These are phyloP conservation scores for Bombus superbus DNA, from an alignment of 1,140 invertebrate species.

Conservation along the genomic window DNA sequence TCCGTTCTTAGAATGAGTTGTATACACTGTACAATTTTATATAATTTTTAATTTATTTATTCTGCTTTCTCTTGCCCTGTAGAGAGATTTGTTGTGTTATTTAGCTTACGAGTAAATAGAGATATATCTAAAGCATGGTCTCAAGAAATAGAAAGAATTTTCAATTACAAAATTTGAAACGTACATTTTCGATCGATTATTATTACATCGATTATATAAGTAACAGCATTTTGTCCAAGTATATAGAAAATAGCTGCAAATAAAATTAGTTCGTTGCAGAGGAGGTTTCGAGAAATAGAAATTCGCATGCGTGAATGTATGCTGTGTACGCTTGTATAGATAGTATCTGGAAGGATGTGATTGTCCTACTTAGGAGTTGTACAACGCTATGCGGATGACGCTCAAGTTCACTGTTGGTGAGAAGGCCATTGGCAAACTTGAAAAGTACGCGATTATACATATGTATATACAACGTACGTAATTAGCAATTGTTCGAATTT, in stretches of 20 bases:
- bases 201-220: not conserved
- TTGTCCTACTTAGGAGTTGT: conserved; percentile 76
- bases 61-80: not conserved
- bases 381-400: conserved; percentile 72
- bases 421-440: conserved; percentile 71
- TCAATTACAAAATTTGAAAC: not conserved
- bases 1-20: not conserved
- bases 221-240: not conserved
- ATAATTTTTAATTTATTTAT: not conserved
- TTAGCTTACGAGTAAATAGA: no score
- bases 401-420: conserved; percentile 62
- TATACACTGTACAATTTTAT: not conserved
- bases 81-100: not conserved
- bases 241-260: conserved; percentile 2
- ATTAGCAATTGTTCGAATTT: not conserved
- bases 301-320: conserved; percentile 72
- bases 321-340: conserved; percentile 70
- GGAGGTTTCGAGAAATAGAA: conserved; percentile 80
- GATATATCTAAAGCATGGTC: not conserved
- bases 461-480: not conserved
- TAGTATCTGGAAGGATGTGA: conserved; percentile 79
- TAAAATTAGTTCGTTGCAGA: conserved; percentile 38
- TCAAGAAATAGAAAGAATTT: not conserved
- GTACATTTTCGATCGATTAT: not conserved
- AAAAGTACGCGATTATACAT: conserved; percentile 71